Evolutionary conservation across 1,140 invertebrate species (phyloP), one percentile per base, ranked within the genome.

Genomic region (Ostrea denselamellosa): DNA sequence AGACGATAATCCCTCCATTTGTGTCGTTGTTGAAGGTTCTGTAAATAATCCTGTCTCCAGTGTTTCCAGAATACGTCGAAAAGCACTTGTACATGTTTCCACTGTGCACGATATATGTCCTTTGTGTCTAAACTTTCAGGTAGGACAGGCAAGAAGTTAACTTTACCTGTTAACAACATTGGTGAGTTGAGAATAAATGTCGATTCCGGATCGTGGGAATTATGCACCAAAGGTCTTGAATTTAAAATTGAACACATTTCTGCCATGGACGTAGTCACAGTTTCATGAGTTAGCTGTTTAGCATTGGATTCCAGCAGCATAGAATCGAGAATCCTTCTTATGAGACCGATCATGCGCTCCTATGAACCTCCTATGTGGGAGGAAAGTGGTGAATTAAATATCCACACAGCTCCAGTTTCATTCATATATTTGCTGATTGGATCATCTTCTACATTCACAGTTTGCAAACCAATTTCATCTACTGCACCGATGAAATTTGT

Each of bases 11-110:
- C 19, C 56, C 22, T 86, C 89, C 89, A 89, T 65, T 90, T 89
- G 9, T 34, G 22, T 22, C 83, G 86, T 8, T 53, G 5, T 28
- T 89, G 87, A 17, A 86, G 53, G 4, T 51, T 68, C 2, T 65
- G 54, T 10, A 89, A 28, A 81, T n/a, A n/a, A n/a, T n/a, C n/a
- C n/a, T n/a, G n/a, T 53, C 44, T 83, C 88, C 86, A 90, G 25
- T 62, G 85, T 54, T 87, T 88, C 89, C 89, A 90, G 82, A 90
- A 90, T 5, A 34, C 83, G 54, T 90, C 83, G 8, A 89, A 34
- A 5, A 90, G 53, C 12, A 88, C 65, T 65, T 90, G 90, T 0
- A 87, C 89, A 56, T 88, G 84, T 52, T 87, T 89, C 90, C 90
- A 90, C 17, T 87, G 85, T 19, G 83, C 12, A 3, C 25, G 51